Evolutionary conservation across 1,140 invertebrate genomes (phyloP).

Genomic region (Dreissena polymorpha): DNA sequence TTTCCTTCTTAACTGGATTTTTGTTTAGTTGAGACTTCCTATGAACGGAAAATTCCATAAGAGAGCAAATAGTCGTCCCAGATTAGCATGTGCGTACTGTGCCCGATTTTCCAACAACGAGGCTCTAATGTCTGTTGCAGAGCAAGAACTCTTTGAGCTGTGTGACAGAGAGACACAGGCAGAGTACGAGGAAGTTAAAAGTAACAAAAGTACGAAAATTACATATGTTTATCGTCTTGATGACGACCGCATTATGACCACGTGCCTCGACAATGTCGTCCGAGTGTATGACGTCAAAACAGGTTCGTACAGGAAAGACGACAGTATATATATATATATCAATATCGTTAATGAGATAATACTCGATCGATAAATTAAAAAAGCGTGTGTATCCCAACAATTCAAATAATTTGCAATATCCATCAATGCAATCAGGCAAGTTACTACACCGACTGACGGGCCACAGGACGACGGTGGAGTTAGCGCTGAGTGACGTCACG

Average conservation of each 20-base stretch:
- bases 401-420: too few species aligned
- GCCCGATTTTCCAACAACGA: too few species aligned
- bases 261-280: constrained; percentile 13
- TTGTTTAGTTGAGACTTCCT: too few species aligned
- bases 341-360: neutral
- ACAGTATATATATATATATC: neutral
- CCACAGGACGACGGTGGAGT: constrained; percentile 7
- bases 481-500: neutral
- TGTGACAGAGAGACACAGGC: constrained; percentile 16
- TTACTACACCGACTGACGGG: constrained; percentile 9
- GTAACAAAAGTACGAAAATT: neutral
- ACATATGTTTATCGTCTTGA: constrained; percentile 6
- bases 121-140: constrained; percentile 2
- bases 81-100: too few species aligned
- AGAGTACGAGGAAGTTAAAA: constrained; percentile 3
- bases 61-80: too few species aligned
- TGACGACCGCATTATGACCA: neutral
- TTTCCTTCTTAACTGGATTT: too few species aligned
- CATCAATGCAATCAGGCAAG: constrained; percentile 6
- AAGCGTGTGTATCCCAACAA: neutral
- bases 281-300: constrained; percentile 33
- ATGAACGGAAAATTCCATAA: too few species aligned
- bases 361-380: neutral
- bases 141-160: constrained; percentile 34
- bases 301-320: neutral